Percentiles rank a stretch among this genome's conserved stretches.
Conservation (phyloP, 1,140 invertebrate genomes). For the Meloidogyne chitwoodi region DNA sequence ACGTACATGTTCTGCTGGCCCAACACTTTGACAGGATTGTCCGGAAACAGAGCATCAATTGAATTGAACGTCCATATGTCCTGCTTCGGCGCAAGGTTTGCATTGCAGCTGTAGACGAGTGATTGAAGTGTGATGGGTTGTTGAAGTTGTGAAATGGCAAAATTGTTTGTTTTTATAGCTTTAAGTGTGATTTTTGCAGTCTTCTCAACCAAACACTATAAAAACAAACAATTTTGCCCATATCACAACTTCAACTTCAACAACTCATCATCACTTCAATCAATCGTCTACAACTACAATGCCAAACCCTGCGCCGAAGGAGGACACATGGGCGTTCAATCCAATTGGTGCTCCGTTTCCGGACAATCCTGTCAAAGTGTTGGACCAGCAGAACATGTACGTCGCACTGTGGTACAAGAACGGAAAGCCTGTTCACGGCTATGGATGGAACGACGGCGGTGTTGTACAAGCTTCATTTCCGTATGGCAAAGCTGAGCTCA, state of each 20-base stretch:
- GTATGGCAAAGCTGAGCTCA: slow-evolving; percentile 44
- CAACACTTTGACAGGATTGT: slow-evolving; percentile 46
- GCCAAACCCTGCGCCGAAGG: too few relatives aligned
- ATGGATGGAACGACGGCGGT: slow-evolving; percentile 48
- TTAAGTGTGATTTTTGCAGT: too few relatives aligned
- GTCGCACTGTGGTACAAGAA: slow-evolving; percentile 43
- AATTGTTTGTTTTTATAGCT: not conserved
- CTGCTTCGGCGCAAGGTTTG: not conserved
- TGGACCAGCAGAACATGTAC: slow-evolving; percentile 48
- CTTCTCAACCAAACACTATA: not conserved
- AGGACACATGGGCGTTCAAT: too few relatives aligned
- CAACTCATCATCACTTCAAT: slow-evolving; percentile 39
- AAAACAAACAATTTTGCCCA: not conserved
- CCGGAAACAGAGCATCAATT: slow-evolving; percentile 50
- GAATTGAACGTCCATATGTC: not conserved
- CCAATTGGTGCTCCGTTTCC: too few relatives aligned
- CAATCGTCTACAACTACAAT: too few relatives aligned
- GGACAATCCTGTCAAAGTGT: slow-evolving; percentile 47
- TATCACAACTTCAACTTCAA: not conserved
- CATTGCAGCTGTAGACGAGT: not conserved
- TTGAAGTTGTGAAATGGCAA: not conserved
- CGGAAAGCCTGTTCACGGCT: slow-evolving; percentile 43
- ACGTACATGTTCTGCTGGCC: slow-evolving; percentile 50
- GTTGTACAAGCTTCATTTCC: slow-evolving; percentile 46
- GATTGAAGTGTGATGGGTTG: not conserved